Conservation (phyloP, 1,140 invertebrate genomes). For the Melanaphis sacchari region DNA sequence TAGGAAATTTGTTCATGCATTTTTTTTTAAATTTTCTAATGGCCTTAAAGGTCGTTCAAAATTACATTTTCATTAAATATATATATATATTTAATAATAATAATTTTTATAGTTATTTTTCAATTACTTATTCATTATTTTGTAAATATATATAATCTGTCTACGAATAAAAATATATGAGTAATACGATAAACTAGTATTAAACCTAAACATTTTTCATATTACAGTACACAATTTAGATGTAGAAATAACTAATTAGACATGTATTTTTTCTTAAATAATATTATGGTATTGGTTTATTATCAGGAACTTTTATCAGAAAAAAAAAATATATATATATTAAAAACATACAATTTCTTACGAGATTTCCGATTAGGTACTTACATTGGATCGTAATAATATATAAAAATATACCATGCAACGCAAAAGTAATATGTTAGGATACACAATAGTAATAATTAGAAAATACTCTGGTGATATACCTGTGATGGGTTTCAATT, state of each 20-base stretch:
- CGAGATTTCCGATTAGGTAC: neutral
- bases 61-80: too few relatives aligned
- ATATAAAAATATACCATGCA: neutral
- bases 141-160: too few relatives aligned
- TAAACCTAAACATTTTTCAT: neutral
- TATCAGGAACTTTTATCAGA: neutral
- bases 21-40: too few relatives aligned
- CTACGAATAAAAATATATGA: too few relatives aligned
- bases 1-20: too few relatives aligned
- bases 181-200: too few relatives aligned
- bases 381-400: neutral
- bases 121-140: too few relatives aligned
- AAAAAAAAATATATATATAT: neutral
- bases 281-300: neutral
- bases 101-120: too few relatives aligned
- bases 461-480: neutral
- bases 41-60: too few relatives aligned
- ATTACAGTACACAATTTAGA: neutral
- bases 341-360: neutral
- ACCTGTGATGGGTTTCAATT: neutral
- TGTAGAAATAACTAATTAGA: neutral
- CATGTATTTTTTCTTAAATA: too few relatives aligned
- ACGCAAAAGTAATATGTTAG: neutral
- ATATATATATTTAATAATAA: too few relatives aligned
- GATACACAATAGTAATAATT: neutral